These are phyloP conservation scores for Amyelois transitella DNA, from an alignment of 1,140 invertebrate genomes.

Conservation along the genomic window DNA sequence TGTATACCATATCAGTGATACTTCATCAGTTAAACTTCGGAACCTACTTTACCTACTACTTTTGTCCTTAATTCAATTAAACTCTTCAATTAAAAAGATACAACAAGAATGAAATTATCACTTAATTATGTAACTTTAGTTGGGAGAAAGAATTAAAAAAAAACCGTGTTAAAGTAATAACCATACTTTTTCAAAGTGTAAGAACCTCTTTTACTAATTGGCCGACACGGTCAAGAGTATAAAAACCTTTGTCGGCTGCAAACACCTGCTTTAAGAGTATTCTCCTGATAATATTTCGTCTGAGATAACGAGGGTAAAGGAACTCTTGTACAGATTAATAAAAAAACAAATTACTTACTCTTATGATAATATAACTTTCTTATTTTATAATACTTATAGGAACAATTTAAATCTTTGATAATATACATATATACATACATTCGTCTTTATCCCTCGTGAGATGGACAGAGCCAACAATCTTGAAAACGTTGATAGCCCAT, in stretches of 20 bases:
- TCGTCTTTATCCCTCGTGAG: no score
- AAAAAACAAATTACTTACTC: neutral
- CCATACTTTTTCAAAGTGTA: neutral
- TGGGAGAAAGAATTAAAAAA: neutral
- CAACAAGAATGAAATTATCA: no score
- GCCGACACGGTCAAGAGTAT: neutral
- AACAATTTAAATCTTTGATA: no score
- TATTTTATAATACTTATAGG: neutral
- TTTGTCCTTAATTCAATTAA: no score
- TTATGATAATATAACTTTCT: neutral
- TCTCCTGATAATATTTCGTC: neutral
- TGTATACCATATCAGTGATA: no score
- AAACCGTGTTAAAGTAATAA: neutral
- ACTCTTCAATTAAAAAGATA: no score
- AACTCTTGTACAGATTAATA: neutral
- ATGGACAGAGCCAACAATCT: no score
- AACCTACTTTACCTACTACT: no score
- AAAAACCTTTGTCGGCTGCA: neutral
- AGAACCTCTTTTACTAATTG: neutral
- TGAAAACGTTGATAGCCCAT: no score
- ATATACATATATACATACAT: no score
- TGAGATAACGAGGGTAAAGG: neutral
- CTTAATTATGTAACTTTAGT: neutral
- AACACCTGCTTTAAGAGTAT: neutral
- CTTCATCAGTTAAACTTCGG: no score